phyloP scores from a whole-genome alignment of 2,888 invertebrate genomes.

The Diaperis boleti region DNA sequence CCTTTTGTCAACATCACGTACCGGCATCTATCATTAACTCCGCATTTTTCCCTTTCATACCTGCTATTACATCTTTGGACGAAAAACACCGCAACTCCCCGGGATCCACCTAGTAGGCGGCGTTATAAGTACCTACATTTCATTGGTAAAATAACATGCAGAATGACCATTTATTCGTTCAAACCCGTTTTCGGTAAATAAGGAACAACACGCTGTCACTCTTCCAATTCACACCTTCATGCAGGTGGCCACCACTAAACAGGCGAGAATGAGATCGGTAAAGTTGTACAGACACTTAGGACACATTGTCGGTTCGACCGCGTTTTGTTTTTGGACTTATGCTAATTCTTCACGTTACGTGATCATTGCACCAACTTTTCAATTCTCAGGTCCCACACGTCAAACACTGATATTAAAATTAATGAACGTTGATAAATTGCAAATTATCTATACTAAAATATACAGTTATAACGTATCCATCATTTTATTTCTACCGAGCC shows the following conservation, averaged over 20 bases:
- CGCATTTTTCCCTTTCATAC: conserved; percentile 8
- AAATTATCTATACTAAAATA: too few species aligned
- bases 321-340: not conserved
- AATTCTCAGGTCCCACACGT: not conserved
- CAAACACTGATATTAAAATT: too few species aligned
- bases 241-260: conserved; percentile 11
- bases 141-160: conserved; percentile 11
- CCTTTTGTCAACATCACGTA: conserved; percentile 27
- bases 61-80: not conserved
- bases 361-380: not conserved
- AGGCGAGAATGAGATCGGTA: conserved; percentile 13
- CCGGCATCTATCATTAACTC: conserved; percentile 17
- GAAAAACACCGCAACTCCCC: conserved; percentile 8
- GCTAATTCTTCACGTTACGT: not conserved
- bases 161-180: conserved; percentile 4
- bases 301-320: not conserved
- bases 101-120: conserved; percentile 11
- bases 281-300: not conserved
- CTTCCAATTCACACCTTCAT: conserved; percentile 19
- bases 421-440: too few species aligned
- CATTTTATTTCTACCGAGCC: too few species aligned
- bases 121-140: too few species aligned
- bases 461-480: too few species aligned
- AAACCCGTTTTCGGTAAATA: conserved; percentile 24
- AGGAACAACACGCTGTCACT: conserved; percentile 17